phyloP scores from a whole-genome alignment of 2,113 vertebrate species.

The Gallinago jamesoni region DNA sequence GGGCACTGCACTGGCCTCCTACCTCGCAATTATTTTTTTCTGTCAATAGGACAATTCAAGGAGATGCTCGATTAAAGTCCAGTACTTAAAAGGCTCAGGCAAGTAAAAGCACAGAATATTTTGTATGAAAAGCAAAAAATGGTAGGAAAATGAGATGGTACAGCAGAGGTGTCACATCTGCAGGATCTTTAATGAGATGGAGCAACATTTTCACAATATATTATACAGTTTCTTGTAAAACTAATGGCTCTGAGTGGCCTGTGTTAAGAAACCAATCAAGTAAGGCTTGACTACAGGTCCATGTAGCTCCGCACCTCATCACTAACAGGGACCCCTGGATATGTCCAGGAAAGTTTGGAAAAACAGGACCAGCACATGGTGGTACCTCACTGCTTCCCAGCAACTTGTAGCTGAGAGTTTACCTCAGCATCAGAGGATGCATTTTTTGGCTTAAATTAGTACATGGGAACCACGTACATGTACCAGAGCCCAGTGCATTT shows the following conservation, averaged over 20 bases:
- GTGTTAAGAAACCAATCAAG: neutral
- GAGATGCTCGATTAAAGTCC: neutral
- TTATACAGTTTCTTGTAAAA: neutral
- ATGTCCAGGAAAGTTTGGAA: neutral
- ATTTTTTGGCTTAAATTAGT: neutral
- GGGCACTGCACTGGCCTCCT: neutral
- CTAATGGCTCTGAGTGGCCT: neutral
- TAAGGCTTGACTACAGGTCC: neutral
- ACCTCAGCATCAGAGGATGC: neutral
- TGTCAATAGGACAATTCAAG: neutral
- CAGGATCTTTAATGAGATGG: neutral
- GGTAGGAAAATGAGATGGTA: neutral
- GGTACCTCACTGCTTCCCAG: neutral
- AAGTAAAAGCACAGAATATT: neutral
- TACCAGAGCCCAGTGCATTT: neutral
- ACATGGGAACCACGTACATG: neutral
- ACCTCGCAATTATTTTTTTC: neutral
- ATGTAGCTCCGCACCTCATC: neutral
- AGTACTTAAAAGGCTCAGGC: neutral
- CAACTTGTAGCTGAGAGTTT: neutral
- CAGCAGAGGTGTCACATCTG: neutral
- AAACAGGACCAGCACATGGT: neutral
- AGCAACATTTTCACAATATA: neutral
- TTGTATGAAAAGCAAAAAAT: neutral
- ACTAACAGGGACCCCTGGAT: neutral